phyloP scores from a whole-genome alignment of 2,797 vertebrate genomes.

The Scarus forsteni region DNA sequence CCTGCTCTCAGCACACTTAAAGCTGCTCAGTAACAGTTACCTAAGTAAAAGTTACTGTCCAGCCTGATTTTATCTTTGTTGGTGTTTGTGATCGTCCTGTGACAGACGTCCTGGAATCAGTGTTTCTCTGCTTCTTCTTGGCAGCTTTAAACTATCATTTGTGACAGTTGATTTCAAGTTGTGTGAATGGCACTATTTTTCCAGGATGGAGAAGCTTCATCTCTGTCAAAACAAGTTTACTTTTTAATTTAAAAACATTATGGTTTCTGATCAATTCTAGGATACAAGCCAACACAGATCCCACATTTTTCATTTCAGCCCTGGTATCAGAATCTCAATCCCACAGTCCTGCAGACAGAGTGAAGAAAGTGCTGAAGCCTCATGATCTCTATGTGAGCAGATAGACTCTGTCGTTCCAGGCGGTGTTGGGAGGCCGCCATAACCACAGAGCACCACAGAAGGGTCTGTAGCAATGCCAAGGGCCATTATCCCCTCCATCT shows the following conservation, averaged over 20 bases:
- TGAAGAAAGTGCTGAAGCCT: conserved; percentile 46
- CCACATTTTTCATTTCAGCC: background rate
- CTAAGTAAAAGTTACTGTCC: too few species aligned
- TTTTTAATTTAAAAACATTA: background rate
- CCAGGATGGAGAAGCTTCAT: background rate
- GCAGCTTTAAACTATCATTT: background rate
- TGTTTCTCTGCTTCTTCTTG: background rate
- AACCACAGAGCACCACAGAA: conserved; percentile 73
- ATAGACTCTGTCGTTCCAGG: conserved; percentile 75
- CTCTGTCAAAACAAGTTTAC: background rate
- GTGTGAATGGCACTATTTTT: background rate
- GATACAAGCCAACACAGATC: background rate
- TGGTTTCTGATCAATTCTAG: background rate
- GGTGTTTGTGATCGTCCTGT: background rate
- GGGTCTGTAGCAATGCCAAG: conserved; percentile 76
- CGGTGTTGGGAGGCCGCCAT: conserved; percentile 72
- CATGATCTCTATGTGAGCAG: conserved; percentile 53
- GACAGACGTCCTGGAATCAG: background rate
- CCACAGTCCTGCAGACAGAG: conserved; percentile 22
- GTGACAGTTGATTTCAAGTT: background rate
- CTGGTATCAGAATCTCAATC: background rate
- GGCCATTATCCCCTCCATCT: conserved; percentile 75
- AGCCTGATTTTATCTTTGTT: background rate
- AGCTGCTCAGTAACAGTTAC: too few species aligned
- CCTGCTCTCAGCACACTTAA: too few species aligned